These are phyloP conservation scores for Babylonia areolata DNA, from an alignment of 1,140 invertebrate genomes.

Conservation along the genomic window DNA sequence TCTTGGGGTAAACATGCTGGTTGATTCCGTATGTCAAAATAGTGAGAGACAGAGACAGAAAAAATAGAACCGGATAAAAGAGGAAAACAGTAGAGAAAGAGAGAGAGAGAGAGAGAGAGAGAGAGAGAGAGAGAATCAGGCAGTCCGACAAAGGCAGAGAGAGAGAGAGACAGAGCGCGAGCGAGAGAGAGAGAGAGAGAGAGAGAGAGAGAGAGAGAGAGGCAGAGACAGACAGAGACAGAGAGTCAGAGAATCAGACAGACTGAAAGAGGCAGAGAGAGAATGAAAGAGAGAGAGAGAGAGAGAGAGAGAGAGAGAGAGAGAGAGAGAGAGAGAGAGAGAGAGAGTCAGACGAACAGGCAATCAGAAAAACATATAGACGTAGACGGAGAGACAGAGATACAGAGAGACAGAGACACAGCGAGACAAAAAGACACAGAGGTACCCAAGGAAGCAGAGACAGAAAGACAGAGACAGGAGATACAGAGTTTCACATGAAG, in stretches of 20 bases:
- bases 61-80: too few species aligned
- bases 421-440: too few species aligned
- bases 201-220: neutral
- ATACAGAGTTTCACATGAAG: too few species aligned
- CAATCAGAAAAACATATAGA: neutral
- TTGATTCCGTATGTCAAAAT: too few species aligned
- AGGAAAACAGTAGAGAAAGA: neutral
- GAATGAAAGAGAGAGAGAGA: neutral
- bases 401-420: too few species aligned
- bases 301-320: constrained; percentile 11
- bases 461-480: too few species aligned
- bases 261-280: neutral
- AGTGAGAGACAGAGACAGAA: too few species aligned
- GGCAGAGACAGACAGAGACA: neutral
- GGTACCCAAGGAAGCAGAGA: too few species aligned
- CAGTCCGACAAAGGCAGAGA: neutral
- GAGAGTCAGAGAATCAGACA: neutral
- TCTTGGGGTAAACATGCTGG: too few species aligned
- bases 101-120: neutral
- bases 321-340: constrained; percentile 6
- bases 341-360: neutral
- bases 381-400: too few species aligned
- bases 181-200: neutral
- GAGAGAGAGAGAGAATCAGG: neutral
- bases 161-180: neutral